These are phyloP conservation scores for Thamnophis elegans DNA, from an alignment of 2,797 vertebrate genomes.

Conservation along the genomic window DNA sequence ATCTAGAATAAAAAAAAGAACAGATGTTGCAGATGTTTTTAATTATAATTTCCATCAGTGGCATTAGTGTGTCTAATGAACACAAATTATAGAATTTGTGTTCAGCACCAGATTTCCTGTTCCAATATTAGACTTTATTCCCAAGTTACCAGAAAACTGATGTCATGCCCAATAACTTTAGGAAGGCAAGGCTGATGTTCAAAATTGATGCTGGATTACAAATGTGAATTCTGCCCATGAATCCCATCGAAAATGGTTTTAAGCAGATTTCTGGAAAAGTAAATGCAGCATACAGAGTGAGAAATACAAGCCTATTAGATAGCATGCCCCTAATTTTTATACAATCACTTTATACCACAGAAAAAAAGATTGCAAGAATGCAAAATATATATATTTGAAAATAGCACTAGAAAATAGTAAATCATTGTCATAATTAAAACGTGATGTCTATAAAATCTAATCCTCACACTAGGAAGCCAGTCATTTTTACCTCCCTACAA, in stretches of 20 bases:
- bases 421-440: background rate
- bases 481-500: background rate
- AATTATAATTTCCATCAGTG: background rate
- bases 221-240: background rate
- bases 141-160: background rate
- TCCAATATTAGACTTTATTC: background rate
- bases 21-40: background rate
- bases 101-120: background rate
- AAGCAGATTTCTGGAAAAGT: background rate
- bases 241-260: background rate
- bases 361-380: too few species aligned
- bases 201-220: background rate
- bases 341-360: background rate
- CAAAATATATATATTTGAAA: too few species aligned
- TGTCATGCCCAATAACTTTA: background rate
- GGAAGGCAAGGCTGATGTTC: background rate
- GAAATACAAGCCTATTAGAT: background rate
- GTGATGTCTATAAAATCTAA: background rate
- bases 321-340: background rate
- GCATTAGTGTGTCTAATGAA: background rate
- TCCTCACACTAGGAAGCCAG: too few species aligned
- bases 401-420: background rate
- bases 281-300: background rate
- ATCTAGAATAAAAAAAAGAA: constrained; percentile 43
- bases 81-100: background rate